Evolutionary conservation across 2,113 vertebrate genomes (phyloP).

Genomic region (Gnathochromis pfefferi): DNA sequence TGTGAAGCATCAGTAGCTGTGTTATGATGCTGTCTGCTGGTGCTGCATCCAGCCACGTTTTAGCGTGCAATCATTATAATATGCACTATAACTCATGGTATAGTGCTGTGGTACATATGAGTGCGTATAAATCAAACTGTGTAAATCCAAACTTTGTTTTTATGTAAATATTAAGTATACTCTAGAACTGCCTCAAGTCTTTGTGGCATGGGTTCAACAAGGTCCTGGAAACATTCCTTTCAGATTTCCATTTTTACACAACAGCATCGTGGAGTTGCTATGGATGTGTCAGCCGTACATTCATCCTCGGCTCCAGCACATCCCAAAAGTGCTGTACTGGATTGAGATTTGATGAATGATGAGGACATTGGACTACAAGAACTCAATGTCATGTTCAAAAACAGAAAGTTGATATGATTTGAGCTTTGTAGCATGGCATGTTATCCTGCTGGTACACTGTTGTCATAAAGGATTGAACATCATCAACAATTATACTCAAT

Average conservation of each 20-base stretch:
- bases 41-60: slow-evolving; percentile 21
- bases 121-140: neutral
- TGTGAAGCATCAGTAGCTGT: slow-evolving; percentile 30
- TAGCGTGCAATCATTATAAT: slow-evolving; percentile 38
- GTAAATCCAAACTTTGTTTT: neutral
- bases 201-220: neutral
- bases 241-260: neutral
- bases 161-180: neutral
- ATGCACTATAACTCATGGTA: neutral
- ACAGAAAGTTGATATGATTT: neutral
- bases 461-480: neutral
- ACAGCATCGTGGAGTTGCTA: neutral
- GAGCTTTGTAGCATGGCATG: neutral
- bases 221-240: neutral
- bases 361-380: neutral
- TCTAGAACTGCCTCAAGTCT: neutral
- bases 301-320: neutral
- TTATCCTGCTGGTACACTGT: neutral
- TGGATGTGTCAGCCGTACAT: neutral
- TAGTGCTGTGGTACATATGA: neutral
- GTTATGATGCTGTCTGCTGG: slow-evolving; percentile 55
- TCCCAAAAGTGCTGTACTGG: neutral
- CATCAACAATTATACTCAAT: neutral
- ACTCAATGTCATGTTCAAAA: neutral
- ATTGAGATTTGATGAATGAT: neutral